Conservation (phyloP, 2,797 vertebrate species). For the Neosalanx taihuensis region DNA sequence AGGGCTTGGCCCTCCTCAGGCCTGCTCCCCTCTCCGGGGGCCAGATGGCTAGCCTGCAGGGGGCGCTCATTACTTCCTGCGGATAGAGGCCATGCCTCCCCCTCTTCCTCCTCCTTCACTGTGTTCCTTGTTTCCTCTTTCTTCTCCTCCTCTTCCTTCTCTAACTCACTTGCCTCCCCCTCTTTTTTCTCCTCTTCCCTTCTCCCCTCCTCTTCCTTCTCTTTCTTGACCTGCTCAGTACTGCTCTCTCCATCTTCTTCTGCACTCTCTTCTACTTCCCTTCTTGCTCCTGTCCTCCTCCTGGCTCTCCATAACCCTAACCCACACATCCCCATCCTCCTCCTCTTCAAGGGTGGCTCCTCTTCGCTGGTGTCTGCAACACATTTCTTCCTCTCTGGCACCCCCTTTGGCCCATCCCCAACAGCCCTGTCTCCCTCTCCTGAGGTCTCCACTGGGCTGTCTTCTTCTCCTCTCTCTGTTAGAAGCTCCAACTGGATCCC, state of each 20-base stretch:
- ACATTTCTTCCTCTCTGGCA: constrained; percentile 29
- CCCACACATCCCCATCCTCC: constrained; percentile 68
- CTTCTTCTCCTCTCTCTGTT: constrained; percentile 34
- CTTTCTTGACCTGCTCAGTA: neutral
- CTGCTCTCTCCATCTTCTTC: too few relatives aligned
- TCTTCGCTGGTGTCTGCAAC: neutral
- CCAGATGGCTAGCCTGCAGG: neutral
- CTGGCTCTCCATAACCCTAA: constrained; percentile 33
- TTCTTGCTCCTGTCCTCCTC: neutral
- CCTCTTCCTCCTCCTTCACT: neutral
- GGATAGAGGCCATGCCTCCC: neutral
- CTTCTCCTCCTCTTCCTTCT: constrained; percentile 22
- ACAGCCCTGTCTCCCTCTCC: neutral
- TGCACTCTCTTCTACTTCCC: neutral
- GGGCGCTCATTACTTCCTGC: neutral
- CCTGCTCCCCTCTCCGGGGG: neutral
- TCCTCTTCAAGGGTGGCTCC: constrained; percentile 33
- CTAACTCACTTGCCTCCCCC: constrained; percentile 4
- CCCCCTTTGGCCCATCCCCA: constrained; percentile 7
- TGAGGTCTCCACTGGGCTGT: constrained; percentile 9
- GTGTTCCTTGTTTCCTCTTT: constrained; percentile 22
- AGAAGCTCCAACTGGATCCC: constrained; percentile 7
- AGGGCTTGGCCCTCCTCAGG: too few relatives aligned
- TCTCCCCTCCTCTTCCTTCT: constrained; percentile 2
- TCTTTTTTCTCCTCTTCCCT: constrained; percentile 10